Base-by-base conservation (phyloP, 1,140 invertebrate genomes). In the Araneus ventricosus region DNA sequence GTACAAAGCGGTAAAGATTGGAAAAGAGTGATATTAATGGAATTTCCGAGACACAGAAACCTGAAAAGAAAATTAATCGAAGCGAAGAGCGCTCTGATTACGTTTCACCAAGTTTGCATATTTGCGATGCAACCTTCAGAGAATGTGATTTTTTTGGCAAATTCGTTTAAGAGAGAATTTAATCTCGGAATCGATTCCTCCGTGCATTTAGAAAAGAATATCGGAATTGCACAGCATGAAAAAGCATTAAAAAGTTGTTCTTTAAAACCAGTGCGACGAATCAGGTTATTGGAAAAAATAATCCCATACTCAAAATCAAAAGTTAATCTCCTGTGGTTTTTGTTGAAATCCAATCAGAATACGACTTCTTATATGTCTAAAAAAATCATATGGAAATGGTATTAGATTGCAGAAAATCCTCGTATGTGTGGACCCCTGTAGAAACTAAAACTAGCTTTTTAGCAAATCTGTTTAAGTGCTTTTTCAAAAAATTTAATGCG, bases 201-300 rank as follows among this genome's bases (percentile, higher is more conserved):
- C 0, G 4, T n/a, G 3, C 22, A 82, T 22, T 52, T 82, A 82
- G n/a, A 82, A 6, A 82, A 3, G 39, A 82, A 22, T 82, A 52
- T 45, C 39, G n/a, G 30, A 82, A 34, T 75, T 20, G 14, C 30
- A 10, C 4, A 30, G 63, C 8, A 67, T 4, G 17, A 4, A 6
- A 75, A 30, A 34, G 70, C 34, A 37, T 75, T 75, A 75, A 37
- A 75, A 75, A 34, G 63, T 67, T 30, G 14, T 63, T 75, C 30
- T 75, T 70, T 37, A 22, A 75, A 75, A 6, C 30, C 70, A n/a
- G n/a, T 37, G 6, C 2, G n/a, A 14, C 7, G 24, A 82, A 82
- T 82, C 80, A 52, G n/a, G 41, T 82, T 82, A 82, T 41, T 45
- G 22, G 80, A 24, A 82, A 52, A 52, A 52, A 82, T 41, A 82